These are phyloP conservation scores for Heterotis niloticus DNA, from an alignment of 2,113 vertebrate genomes.

Conservation along the genomic window DNA sequence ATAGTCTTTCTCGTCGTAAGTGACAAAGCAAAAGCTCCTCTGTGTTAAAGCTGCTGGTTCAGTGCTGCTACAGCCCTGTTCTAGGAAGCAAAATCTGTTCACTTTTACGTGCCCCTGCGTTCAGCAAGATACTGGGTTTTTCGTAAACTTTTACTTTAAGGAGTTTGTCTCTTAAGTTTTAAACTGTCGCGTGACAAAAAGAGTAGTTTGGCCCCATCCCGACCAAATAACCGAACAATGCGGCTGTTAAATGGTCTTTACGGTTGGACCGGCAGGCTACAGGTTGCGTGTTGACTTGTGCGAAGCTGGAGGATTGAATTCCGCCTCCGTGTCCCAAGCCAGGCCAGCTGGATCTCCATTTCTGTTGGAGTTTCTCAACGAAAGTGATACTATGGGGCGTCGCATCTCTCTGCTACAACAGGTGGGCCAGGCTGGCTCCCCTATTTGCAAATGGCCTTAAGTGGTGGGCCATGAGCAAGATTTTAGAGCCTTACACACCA, in stretches of 20 bases:
- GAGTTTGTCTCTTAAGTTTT: neutral
- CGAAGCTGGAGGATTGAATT: constrained; percentile 2
- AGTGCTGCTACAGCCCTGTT: neutral
- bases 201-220: neutral
- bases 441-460: neutral
- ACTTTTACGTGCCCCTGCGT: neutral
- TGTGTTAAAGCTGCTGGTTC: neutral
- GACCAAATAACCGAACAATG: neutral
- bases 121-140: too few relatives aligned
- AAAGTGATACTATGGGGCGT: neutral
- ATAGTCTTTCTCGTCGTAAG: neutral
- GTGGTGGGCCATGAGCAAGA: constrained; percentile 40
- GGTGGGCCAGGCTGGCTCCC: constrained; percentile 23
- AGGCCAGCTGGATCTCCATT: too few relatives aligned
- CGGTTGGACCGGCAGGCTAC: neutral
- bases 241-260: neutral
- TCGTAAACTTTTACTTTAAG: neutral
- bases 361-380: too few relatives aligned
- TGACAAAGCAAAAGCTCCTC: neutral
- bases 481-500: constrained; percentile 38
- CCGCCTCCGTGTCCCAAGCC: neutral
- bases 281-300: neutral
- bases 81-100: neutral
- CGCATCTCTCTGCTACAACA: constrained; percentile 17
- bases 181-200: neutral